Conservation (phyloP, 1,140 invertebrate species). For the Atta colombica region DNA sequence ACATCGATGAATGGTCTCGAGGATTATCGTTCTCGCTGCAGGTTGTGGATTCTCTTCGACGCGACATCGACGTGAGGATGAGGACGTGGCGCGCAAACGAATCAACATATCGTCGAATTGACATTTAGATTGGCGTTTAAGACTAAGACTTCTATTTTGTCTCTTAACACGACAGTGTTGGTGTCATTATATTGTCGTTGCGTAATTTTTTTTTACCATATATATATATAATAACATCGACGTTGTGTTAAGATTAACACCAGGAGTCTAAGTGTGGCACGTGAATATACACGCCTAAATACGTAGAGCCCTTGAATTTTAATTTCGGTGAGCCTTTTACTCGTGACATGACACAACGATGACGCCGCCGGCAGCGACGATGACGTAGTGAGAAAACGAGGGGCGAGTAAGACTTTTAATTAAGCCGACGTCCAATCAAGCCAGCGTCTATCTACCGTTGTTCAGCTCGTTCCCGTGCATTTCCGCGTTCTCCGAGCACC, state of each 20-base stretch:
- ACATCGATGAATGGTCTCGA: constrained; percentile 27
- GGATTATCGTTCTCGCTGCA: constrained; percentile 33
- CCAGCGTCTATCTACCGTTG: constrained; percentile 62
- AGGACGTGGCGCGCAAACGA: no score
- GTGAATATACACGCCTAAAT: constrained; percentile 1
- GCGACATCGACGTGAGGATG: not conserved
- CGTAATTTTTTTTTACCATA: no score
- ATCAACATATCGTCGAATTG: not conserved
- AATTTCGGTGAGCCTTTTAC: constrained; percentile 25
- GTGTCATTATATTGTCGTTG: no score
- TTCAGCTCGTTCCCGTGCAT: constrained; percentile 60
- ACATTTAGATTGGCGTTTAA: not conserved
- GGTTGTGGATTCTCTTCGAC: constrained; percentile 19
- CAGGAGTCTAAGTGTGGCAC: not conserved
- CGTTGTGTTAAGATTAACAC: no score
- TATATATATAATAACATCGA: no score
- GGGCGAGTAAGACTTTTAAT: constrained; percentile 74
- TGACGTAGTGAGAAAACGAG: constrained; percentile 34
- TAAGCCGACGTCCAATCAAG: constrained; percentile 74
- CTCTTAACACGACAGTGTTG: no score
- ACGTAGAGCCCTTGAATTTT: not conserved
- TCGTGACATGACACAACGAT: constrained; percentile 17
- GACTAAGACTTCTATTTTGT: not conserved
- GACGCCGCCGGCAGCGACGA: constrained; percentile 22
- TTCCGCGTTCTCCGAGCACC: constrained; percentile 71